Conservation (phyloP, 2,113 vertebrate genomes). For the Tricholaema leucomelas region DNA sequence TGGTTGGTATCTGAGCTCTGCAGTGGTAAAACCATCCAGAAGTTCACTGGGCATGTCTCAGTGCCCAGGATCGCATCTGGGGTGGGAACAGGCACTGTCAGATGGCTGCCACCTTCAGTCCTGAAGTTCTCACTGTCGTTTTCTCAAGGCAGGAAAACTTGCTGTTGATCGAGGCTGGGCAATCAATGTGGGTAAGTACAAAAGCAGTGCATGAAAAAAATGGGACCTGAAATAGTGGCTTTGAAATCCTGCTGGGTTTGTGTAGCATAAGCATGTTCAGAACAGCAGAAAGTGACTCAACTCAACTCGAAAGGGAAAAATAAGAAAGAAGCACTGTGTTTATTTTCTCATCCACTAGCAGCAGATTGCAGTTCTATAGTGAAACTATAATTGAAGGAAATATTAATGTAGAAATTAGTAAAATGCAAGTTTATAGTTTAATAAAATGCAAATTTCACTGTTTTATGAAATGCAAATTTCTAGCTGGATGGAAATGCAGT, state of each 20-base stretch:
- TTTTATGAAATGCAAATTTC: too few relatives aligned
- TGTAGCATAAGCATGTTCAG: not conserved
- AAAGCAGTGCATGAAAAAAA: too few relatives aligned
- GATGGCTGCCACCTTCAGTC: not conserved
- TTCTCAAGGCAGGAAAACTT: conserved; percentile 90
- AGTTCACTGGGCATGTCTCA: fast-evolving
- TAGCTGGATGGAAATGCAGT: too few relatives aligned
- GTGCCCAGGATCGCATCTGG: not conserved
- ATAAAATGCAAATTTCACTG: too few relatives aligned
- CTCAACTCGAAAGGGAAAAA: not conserved
- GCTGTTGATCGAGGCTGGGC: conserved; percentile 96
- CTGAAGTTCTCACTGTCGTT: not conserved
- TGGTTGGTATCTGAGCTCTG: not conserved
- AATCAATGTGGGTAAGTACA: conserved; percentile 91
- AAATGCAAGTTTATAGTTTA: too few relatives aligned
- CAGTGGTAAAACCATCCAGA: not conserved
- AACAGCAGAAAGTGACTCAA: not conserved
- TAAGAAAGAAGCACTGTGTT: not conserved
- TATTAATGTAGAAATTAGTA: too few relatives aligned
- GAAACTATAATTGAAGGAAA: not conserved
- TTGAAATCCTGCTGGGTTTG: not conserved
- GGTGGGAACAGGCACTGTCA: not conserved
- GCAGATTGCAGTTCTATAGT: not conserved
- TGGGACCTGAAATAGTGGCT: not conserved
- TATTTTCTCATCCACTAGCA: not conserved